Conservation (phyloP, 2,797 vertebrate species). For the Oophaga sylvatica region DNA sequence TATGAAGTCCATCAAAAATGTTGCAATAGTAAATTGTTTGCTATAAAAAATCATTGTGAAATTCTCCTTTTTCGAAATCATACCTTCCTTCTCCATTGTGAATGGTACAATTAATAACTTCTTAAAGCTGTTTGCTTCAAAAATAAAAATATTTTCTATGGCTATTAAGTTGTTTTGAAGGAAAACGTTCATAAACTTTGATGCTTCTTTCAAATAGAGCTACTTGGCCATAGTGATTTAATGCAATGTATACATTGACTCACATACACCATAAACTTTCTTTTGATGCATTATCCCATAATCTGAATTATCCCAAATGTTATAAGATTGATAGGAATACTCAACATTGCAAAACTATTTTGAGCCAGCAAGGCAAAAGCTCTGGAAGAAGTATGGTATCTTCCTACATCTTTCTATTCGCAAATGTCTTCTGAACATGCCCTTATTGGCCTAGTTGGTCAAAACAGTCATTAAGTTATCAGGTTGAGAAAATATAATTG, state of each 20-base stretch:
- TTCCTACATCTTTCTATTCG: no score
- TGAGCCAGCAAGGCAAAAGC: no score
- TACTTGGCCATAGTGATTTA: not conserved
- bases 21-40: slow-evolving; percentile 28
- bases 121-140: not conserved
- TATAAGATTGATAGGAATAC: no score
- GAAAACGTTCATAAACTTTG: not conserved
- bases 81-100: not conserved
- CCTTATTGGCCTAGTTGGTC: no score
- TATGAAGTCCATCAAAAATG: slow-evolving; percentile 23
- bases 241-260: not conserved
- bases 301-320: no score
- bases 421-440: no score
- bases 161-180: not conserved
- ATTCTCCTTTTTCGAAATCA: not conserved
- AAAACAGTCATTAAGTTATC: no score
- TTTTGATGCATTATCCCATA: no score
- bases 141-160: not conserved
- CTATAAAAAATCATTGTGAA: slow-evolving; percentile 3
- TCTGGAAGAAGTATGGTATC: no score
- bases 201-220: not conserved
- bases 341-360: no score
- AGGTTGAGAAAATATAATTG: no score
- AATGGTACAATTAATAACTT: not conserved
- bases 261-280: no score